These are phyloP conservation scores for Tautogolabrus adspersus DNA, from an alignment of 2,113 vertebrate genomes.

Conservation along the genomic window DNA sequence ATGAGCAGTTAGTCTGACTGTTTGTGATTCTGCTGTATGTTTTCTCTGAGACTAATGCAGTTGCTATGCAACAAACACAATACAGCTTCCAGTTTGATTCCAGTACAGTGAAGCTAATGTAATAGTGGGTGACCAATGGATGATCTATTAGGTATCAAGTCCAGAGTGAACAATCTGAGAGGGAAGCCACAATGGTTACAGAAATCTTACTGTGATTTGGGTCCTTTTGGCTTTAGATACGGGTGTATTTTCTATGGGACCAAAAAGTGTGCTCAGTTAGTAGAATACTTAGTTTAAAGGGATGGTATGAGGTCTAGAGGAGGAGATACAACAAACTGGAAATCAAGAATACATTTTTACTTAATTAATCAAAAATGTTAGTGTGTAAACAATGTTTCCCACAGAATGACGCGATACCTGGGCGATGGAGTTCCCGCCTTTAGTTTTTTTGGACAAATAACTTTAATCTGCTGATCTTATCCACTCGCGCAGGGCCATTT, in stretches of 20 bases:
- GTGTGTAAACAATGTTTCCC: too few relatives aligned
- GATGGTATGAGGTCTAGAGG: too few relatives aligned
- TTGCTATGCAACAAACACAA: slow-evolving; percentile 60
- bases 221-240: neutral
- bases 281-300: too few relatives aligned
- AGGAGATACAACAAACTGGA: too few relatives aligned
- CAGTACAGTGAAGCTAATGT: slow-evolving; percentile 21
- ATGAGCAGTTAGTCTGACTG: slow-evolving; percentile 9
- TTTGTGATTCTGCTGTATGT: slow-evolving; percentile 4
- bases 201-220: neutral
- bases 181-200: neutral
- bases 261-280: neutral
- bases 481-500: too few relatives aligned
- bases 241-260: neutral
- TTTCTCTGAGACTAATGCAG: slow-evolving; percentile 37
- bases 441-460: too few relatives aligned
- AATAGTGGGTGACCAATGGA: neutral
- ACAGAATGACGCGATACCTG: too few relatives aligned
- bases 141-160: slow-evolving; percentile 3
- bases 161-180: too few relatives aligned
- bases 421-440: too few relatives aligned
- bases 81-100: slow-evolving; percentile 18
- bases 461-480: too few relatives aligned
- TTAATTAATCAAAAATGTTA: too few relatives aligned
- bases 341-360: too few relatives aligned